These are phyloP conservation scores for Hemicentrotus pulcherrimus DNA, from an alignment of 35 echinoderm and acorn worm genomes.

Conservation along the genomic window DNA sequence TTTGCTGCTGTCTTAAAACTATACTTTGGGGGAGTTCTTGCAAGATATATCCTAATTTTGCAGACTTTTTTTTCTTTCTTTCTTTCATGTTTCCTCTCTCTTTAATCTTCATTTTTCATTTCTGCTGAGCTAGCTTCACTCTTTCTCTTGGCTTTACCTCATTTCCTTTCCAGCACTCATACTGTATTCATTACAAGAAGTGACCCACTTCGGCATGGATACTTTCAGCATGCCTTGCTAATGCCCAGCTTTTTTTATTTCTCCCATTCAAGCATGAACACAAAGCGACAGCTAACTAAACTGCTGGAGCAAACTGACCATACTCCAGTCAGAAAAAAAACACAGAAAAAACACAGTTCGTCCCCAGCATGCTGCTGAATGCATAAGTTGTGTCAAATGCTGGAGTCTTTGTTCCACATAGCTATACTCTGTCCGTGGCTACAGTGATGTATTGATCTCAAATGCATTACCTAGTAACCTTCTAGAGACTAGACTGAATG, in stretches of 20 bases:
- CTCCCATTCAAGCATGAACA: conserved; percentile 9
- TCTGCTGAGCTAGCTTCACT: neutral
- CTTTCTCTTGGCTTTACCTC: neutral
- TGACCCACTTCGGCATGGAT: neutral
- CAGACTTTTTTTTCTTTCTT: neutral
- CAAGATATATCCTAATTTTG: neutral
- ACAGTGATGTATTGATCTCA: neutral
- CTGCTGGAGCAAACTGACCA: neutral
- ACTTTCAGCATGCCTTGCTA: neutral
- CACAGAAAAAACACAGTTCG: neutral
- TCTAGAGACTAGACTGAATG: neutral
- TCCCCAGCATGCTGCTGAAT: neutral
- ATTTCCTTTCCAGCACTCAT: neutral
- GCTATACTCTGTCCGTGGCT: neutral
- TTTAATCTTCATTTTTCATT: neutral
- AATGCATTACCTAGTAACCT: conserved; percentile 40
- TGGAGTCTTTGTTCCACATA: conserved; percentile 37
- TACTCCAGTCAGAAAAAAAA: neutral
- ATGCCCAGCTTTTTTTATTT: neutral
- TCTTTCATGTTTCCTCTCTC: neutral
- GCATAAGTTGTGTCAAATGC: neutral
- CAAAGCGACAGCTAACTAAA: neutral
- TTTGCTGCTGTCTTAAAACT: neutral
- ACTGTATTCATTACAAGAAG: conserved; percentile 4
- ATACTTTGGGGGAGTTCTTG: neutral